Evolutionary conservation across 2,888 invertebrate species (phyloP).

Genomic region (Tipula vernalis): DNA sequence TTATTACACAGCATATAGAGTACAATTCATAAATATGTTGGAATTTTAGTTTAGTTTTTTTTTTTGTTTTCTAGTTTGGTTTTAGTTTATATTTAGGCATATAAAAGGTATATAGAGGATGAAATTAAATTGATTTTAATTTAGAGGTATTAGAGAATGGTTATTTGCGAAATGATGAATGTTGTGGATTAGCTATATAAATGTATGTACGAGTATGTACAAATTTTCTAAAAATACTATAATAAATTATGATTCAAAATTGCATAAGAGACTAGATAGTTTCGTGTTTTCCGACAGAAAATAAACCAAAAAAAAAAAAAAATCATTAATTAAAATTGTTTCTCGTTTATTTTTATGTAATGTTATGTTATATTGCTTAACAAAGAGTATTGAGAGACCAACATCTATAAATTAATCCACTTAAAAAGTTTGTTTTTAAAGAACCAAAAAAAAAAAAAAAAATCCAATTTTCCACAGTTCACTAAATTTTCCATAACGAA

Average conservation of each 20-base stretch:
- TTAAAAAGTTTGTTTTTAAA: background rate
- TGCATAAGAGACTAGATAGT: background rate
- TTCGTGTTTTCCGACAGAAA: background rate
- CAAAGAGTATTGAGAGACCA: background rate
- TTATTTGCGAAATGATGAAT: conserved; percentile 4
- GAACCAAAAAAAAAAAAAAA: background rate
- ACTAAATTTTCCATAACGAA: conserved; percentile 17
- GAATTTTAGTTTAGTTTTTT: background rate
- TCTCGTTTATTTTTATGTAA: background rate
- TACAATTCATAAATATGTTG: background rate
- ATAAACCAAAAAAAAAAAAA: background rate
- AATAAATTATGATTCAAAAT: background rate
- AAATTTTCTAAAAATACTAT: background rate
- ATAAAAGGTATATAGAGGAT: background rate
- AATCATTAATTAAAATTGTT: background rate
- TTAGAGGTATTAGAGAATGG: background rate
- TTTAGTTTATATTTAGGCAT: background rate
- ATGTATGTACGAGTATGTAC: background rate
- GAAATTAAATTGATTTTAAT: background rate
- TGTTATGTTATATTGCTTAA: background rate
- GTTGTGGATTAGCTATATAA: background rate
- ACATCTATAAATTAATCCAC: background rate
- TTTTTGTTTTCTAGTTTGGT: background rate
- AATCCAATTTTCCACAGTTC: conserved; percentile 18
- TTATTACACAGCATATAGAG: background rate